Percentiles rank a stretch among this genome's conserved stretches.
phyloP scores from a whole-genome alignment of 2,797 vertebrate genomes.

The Intellagama lesueurii region DNA sequence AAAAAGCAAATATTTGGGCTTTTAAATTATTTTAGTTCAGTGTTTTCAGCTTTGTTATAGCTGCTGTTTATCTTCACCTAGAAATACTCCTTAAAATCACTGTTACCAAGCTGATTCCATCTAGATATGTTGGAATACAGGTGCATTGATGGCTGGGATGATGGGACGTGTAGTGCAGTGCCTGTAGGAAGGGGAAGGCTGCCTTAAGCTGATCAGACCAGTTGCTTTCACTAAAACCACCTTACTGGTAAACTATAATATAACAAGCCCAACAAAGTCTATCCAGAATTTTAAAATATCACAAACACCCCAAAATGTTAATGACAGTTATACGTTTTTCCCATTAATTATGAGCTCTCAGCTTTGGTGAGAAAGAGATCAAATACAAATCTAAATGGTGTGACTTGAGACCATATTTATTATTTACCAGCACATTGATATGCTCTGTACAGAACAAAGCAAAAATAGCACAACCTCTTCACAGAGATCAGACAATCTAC shows the following conservation, averaged over 20 bases:
- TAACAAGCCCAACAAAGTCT: conserved; percentile 21
- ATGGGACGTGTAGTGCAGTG: background rate
- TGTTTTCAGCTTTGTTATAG: conserved; percentile 36
- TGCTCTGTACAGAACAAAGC: conserved; percentile 31
- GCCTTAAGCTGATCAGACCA: background rate
- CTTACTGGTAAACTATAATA: background rate
- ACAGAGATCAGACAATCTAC: conserved; percentile 1
- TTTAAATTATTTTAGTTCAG: conserved; percentile 23
- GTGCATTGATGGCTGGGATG: background rate
- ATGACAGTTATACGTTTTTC: conserved; percentile 15
- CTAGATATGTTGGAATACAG: background rate
- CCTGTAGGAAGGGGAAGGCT: background rate
- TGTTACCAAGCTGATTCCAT: background rate
- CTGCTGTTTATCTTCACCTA: conserved; percentile 13
- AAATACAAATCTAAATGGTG: conserved; percentile 37
- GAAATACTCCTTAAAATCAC: background rate
- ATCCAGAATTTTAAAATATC: conserved; percentile 7
- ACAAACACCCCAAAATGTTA: background rate
- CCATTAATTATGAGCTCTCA: conserved; percentile 13
- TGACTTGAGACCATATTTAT: conserved; percentile 36
- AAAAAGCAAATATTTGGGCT: conserved; percentile 23
- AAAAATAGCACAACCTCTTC: conserved; percentile 12
- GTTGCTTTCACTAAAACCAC: background rate
- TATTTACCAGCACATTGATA: conserved; percentile 19
- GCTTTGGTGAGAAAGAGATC: conserved; percentile 13